A percentile compares a stretch with the other conserved stretches of the same genome.
Conservation (phyloP, 35 echinoderm and acorn worm genomes). For the Stichopus chloronotus region DNA sequence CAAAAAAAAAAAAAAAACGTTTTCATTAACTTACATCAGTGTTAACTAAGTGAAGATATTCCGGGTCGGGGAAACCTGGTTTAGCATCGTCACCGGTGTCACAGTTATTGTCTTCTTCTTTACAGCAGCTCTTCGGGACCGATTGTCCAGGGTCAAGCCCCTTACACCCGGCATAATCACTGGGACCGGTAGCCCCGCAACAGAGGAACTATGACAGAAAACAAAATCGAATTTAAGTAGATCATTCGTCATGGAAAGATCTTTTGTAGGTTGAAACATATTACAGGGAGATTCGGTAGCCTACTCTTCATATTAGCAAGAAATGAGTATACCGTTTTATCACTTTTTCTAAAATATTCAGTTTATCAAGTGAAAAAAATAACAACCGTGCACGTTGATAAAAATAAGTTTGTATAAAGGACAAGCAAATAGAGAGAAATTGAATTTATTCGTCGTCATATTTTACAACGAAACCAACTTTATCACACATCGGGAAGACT, state of each 20-base stretch:
- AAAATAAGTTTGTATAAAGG: neutral
- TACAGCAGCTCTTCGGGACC: conserved; percentile 26
- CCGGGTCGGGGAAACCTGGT: neutral
- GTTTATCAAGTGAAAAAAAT: neutral
- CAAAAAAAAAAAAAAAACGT: neutral
- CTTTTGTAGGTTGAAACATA: neutral
- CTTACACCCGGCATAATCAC: conserved; percentile 10
- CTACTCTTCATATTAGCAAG: neutral
- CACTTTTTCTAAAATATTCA: neutral
- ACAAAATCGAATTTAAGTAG: neutral
- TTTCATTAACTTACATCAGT: neutral
- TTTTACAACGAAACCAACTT: neutral
- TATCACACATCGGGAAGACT: neutral
- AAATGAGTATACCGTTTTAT: neutral
- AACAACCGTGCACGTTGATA: neutral
- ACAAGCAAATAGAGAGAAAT: too few species aligned
- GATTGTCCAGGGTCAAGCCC: neutral
- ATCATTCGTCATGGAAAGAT: neutral
- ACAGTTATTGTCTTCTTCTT: neutral
- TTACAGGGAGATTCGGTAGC: neutral
- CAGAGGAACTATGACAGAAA: conserved; percentile 11
- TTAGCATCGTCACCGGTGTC: neutral
- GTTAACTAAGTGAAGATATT: neutral
- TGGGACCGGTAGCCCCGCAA: conserved; percentile 19
- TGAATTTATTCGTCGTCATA: too few species aligned